Base-by-base conservation (phyloP, 2,797 vertebrate genomes). In the Anguilla pacifica region DNA sequence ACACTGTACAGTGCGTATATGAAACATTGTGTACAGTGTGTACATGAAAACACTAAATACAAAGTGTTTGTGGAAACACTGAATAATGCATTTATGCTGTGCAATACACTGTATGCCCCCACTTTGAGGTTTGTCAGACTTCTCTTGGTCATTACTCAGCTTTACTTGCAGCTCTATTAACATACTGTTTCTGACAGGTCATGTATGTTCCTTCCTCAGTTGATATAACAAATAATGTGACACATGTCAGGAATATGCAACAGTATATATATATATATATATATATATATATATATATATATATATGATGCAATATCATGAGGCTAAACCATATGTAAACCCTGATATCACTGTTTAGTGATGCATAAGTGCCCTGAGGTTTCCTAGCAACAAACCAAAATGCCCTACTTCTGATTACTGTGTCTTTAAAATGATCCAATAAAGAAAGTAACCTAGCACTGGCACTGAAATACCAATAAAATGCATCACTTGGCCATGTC, bases 311-410 rank as follows among this genome's bases (percentile, higher is more conserved):
- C 17, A 3, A 28, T 70, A 39, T 77, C 35, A 39, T 17, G 13
- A 39, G 72, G 35, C 31, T 77, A 39, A 77, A 39, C 6, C 72
- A 77, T 35, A 31, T 39, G 35, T 67, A 67, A 74, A 74, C 28
- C 28, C 35, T 31, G 72, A 35, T 28, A 25, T 67, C 64, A 28
- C 4, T 17, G 64, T 28, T 67, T 10, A n/a, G 64, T 28, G 35
- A 39, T 39, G 72, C 28, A 31, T 39, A 17, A 3, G 35, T 3
- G 2, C 31, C 35, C 10, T 4, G 72, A 77, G 28, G 35, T 35
- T 39, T 77, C 35, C 35, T 77, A 35, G 72, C 72, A 77, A 77
- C 72, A 35, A 39, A 77, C 72, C 28, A 77, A 77, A 77, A 77
- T 70, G n/a, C 64, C 64, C 25, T 39, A 77, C 35, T 39, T 39